These are phyloP conservation scores for Parauchenoglanis punctatus DNA, from an alignment of 2,797 vertebrate species.

Conservation along the genomic window DNA sequence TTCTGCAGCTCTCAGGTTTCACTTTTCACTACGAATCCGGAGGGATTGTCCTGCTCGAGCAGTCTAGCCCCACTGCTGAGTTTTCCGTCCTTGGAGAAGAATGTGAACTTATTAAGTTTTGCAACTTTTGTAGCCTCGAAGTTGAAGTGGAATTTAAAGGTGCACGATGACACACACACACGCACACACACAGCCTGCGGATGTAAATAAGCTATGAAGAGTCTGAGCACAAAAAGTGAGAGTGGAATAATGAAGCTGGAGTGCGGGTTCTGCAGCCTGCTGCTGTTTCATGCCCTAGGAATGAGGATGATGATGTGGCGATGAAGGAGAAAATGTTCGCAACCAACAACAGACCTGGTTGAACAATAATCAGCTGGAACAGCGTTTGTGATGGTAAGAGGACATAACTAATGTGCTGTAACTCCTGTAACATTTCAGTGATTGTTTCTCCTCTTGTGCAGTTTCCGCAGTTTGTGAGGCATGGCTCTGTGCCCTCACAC, in stretches of 20 bases:
- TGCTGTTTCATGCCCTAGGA: conserved; percentile 48
- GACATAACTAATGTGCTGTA: background rate
- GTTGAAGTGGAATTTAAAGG: conserved; percentile 16
- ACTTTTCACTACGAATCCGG: conserved; percentile 32
- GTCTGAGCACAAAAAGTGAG: background rate
- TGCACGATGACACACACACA: background rate
- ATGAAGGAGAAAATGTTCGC: conserved; percentile 30
- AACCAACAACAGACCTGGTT: background rate
- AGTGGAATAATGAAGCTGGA: conserved; percentile 6
- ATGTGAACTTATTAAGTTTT: conserved; percentile 35
- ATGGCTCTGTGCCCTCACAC: background rate
- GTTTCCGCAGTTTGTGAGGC: background rate
- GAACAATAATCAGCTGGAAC: background rate
- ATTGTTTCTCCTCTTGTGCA: background rate
- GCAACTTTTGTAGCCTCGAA: background rate
- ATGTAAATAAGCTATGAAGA: background rate
- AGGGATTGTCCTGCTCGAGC: conserved; percentile 26
- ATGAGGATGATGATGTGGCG: conserved; percentile 61
- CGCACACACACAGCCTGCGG: background rate
- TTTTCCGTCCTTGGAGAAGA: conserved; percentile 10
- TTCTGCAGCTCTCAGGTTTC: conserved; percentile 44
- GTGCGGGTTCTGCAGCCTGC: conserved; percentile 23
- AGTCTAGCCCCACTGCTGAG: conserved; percentile 4
- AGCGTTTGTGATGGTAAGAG: conserved; percentile 33
- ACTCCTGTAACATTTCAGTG: background rate